Evolutionary conservation across 2,888 invertebrate genomes (phyloP).

Genomic region (Siphlonurus alternatus): DNA sequence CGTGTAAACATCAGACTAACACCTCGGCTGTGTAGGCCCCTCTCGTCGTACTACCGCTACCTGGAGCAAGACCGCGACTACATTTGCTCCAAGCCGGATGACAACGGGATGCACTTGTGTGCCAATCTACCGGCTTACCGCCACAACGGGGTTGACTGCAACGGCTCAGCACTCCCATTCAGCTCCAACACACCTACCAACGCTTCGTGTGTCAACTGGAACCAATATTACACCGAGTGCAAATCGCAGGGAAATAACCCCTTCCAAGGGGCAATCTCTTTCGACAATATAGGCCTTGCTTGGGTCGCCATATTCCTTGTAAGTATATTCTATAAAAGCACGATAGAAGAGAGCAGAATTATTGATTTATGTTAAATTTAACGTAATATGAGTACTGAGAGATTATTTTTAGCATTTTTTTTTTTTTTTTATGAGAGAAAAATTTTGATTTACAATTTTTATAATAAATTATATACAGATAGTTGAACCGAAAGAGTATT

Average conservation of each 20-base stretch:
- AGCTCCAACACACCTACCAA: slow-evolving; percentile 26
- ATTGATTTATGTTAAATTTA: neutral
- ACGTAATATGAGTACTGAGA: neutral
- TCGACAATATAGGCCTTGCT: slow-evolving; percentile 98
- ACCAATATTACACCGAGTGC: slow-evolving; percentile 94
- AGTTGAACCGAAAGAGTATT: too few species aligned
- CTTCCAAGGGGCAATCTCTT: slow-evolving; percentile 97
- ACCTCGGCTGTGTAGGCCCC: slow-evolving; percentile 29
- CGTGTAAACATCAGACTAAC: too few species aligned
- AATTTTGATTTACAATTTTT: neutral
- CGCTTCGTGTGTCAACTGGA: slow-evolving; percentile 91
- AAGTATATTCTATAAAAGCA: too few species aligned
- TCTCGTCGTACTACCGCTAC: slow-evolving; percentile 73
- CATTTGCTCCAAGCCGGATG: slow-evolving; percentile 86
- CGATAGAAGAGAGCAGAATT: too few species aligned
- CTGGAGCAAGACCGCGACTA: slow-evolving; percentile 78
- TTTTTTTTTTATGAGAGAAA: slow-evolving; percentile 4
- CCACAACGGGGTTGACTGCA: slow-evolving; percentile 57
- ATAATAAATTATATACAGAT: too few species aligned
- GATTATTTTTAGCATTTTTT: too few species aligned
- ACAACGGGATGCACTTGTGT: slow-evolving; percentile 90
- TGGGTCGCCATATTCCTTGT: slow-evolving; percentile 99
- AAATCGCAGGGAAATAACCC: slow-evolving; percentile 87
- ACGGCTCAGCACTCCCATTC: slow-evolving; percentile 45
- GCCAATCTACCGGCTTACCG: slow-evolving; percentile 60